Conservation (phyloP, 2,113 vertebrate species). For the Siniperca knerii region DNA sequence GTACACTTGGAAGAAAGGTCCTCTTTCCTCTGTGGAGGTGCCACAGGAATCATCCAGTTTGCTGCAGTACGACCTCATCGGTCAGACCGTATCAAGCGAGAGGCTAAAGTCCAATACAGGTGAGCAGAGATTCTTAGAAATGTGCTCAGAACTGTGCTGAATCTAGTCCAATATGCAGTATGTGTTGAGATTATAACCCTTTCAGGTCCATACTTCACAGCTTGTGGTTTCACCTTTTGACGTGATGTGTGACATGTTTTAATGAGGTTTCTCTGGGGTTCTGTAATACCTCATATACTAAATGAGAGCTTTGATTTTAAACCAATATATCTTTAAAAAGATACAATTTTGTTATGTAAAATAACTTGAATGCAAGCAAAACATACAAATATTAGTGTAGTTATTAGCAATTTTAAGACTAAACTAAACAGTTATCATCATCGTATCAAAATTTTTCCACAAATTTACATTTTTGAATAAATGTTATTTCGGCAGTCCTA, state of each 20-base stretch:
- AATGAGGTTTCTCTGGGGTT: not conserved
- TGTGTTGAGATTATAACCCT: not conserved
- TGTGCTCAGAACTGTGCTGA: not conserved
- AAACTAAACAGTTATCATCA: not conserved
- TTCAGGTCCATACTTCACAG: not conserved
- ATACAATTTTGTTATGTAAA: not conserved
- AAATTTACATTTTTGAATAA: not conserved
- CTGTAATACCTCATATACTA: not conserved
- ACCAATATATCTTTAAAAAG: not conserved
- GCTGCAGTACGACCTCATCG: constrained; percentile 88
- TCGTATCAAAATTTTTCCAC: not conserved
- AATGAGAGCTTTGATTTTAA: not conserved
- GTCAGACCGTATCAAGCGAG: constrained; percentile 87
- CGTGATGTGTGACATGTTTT: not conserved
- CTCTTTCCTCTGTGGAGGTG: constrained; percentile 86
- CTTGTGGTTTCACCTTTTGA: not conserved
- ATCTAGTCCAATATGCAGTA: not conserved
- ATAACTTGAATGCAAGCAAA: not conserved
- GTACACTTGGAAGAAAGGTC: constrained; percentile 89
- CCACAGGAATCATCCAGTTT: constrained; percentile 87
- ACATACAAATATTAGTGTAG: not conserved
- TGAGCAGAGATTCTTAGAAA: constrained; percentile 37
- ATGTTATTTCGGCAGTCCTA: not conserved
- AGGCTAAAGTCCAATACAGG: constrained; percentile 86
- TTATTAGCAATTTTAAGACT: not conserved